phyloP scores from a whole-genome alignment of 2,113 vertebrate species.

The Stictonetta naevosa region DNA sequence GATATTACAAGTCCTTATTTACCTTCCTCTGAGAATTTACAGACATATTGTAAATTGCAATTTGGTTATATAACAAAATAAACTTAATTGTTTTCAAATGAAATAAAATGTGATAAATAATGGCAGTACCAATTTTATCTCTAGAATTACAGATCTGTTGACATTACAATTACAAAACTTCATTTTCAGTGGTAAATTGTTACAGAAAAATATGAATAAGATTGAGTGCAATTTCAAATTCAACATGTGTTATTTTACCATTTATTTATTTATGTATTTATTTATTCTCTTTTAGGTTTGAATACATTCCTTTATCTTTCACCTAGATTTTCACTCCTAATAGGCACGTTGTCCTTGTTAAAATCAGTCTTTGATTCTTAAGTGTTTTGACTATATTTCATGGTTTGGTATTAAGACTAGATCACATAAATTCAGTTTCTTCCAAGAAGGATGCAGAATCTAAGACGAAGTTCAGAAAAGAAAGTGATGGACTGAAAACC shows the following conservation, averaged over 20 bases:
- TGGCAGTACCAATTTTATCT: background rate
- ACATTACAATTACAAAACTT: background rate
- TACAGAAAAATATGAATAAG: background rate
- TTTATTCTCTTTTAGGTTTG: background rate
- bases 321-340: background rate
- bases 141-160: background rate
- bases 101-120: background rate
- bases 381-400: background rate
- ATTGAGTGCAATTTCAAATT: background rate
- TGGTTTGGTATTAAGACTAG: background rate
- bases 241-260: rapidly evolving
- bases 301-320: background rate
- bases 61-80: background rate
- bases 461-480: background rate
- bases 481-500: background rate
- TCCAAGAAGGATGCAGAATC: background rate
- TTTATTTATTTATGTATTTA: background rate
- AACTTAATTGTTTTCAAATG: background rate
- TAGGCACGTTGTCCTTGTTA: background rate
- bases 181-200: background rate
- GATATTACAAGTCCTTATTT: background rate
- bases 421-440: background rate
- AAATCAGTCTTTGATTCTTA: background rate
- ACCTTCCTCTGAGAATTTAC: background rate
- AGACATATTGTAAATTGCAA: background rate